Percentiles rank a stretch among this genome's conserved stretches.
phyloP scores from a whole-genome alignment of 2,797 vertebrate species.

The Melanotaenia nigrans region DNA sequence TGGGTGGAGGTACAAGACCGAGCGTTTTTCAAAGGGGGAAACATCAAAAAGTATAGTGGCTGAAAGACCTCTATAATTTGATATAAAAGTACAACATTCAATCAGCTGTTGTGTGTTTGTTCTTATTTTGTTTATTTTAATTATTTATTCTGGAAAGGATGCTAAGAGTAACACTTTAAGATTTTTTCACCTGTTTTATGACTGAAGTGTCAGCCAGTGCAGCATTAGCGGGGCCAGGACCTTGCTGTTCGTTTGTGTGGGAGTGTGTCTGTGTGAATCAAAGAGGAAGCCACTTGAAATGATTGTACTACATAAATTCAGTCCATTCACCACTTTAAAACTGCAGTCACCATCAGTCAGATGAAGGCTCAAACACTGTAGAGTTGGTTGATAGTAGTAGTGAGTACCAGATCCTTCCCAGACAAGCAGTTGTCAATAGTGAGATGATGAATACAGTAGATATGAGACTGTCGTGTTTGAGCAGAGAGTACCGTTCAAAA shows the following conservation, averaged over 20 bases:
- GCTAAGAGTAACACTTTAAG: not conserved
- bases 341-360: not conserved
- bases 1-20: conserved; percentile 93
- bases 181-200: not conserved
- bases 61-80: not conserved
- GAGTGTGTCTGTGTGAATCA: not conserved
- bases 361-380: not conserved
- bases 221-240: not conserved
- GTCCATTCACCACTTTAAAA: not conserved
- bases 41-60: not conserved
- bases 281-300: conserved; percentile 8
- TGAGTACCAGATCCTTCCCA: not conserved
- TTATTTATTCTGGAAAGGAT: not conserved
- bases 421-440: conserved; percentile 1
- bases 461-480: not conserved
- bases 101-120: not conserved
- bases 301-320: not conserved
- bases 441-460: not conserved
- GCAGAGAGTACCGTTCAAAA: not conserved
- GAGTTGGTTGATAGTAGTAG: not conserved
- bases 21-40: conserved; percentile 9
- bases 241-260: not conserved
- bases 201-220: not conserved
- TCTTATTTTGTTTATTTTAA: not conserved
- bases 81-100: too few species aligned